Evolutionary conservation across 1,140 invertebrate species (phyloP), one percentile per base, ranked within the genome.

Genomic region (Musca vetustissima): DNA sequence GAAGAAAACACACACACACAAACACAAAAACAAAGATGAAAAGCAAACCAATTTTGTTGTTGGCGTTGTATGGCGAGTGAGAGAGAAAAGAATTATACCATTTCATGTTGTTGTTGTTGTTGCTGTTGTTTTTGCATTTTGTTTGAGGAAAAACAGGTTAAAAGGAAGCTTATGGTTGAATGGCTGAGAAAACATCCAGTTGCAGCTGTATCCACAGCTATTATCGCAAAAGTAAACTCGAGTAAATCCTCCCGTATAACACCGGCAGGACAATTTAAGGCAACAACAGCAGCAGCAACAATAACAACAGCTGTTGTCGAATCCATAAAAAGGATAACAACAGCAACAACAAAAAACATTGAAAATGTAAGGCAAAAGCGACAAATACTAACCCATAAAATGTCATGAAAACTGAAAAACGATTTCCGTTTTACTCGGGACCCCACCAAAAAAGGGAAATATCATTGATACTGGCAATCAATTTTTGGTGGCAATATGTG

Each of bases 161-260:
- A 43, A 59, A 59, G 25, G 21, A 72, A 75, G 77, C 72, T 66
- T 66, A 66, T 78, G 76, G 75, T 77, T 78, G 76, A 78, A 78
- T 78, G 76, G 76, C 76, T 78, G 76, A 78, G 76, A 78, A 78
- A 78, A 78, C 76, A 79, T 75, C 77, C 73, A 79, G 78, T 77
- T 79, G 77, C 78, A 79, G 78, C 77, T 79, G 78, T 77, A 79
- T 79, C 78, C 78, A 79, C 78, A 79, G 79, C 77, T 78, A 79
- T 79, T 79, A 79, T 79, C 77, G 74, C 77, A 79, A 79, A 79
- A 79, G 77, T 76, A 79, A 79, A 79, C 77, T 77, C 36, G 36
- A 43, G 7, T 43, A 43, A 43, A 43, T 43, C 36, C 36, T 43
- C 6, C 7, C 36, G 36, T 43, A 43, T 43, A 53, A 22, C 52